Percentiles rank a stretch among this genome's conserved stretches.
phyloP scores from a whole-genome alignment of 2,113 vertebrate species.

The Hippopotamus amphibius region DNA sequence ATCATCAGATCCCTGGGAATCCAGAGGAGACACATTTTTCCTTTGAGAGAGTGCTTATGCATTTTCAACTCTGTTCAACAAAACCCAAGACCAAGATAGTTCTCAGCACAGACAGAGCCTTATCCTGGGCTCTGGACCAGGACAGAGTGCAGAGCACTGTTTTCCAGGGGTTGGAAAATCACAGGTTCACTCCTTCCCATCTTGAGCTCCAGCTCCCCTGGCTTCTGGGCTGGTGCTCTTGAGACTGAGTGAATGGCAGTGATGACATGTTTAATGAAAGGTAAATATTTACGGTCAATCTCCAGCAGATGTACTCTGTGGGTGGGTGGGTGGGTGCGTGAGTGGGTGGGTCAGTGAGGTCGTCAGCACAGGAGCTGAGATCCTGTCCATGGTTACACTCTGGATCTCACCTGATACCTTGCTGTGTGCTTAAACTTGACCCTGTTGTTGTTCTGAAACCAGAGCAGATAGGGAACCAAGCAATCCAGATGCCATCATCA shows the following conservation, averaged over 20 bases:
- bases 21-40: background rate
- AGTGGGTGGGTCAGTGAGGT: background rate
- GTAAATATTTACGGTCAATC: conserved; percentile 61
- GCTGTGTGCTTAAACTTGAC: background rate
- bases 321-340: background rate
- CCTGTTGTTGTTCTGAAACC: background rate
- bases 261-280: conserved; percentile 70
- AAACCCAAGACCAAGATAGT: background rate
- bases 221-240: background rate
- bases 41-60: background rate
- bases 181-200: background rate
- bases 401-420: background rate
- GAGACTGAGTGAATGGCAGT: background rate
- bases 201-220: background rate
- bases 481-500: background rate
- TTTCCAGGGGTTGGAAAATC: background rate
- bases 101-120: background rate
- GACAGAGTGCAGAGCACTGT: background rate
- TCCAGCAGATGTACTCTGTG: conserved; percentile 58
- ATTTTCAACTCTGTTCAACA: background rate
- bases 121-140: background rate
- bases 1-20: background rate
- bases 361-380: background rate
- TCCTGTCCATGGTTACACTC: rapidly evolving
- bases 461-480: background rate